phyloP scores from a whole-genome alignment of 2,113 vertebrate species.

The Caracal caracal region DNA sequence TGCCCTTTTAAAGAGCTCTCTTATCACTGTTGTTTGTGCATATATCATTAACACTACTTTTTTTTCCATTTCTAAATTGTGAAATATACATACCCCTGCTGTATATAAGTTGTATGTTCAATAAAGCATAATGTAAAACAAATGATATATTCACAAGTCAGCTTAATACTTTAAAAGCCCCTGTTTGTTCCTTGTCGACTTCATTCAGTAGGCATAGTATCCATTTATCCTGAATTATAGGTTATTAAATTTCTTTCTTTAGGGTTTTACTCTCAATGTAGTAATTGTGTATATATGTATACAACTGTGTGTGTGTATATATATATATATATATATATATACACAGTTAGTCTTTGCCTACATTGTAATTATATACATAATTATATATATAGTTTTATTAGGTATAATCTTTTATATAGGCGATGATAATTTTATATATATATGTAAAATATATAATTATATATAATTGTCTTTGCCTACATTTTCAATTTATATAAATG shows the following conservation, averaged over 20 bases:
- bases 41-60: background rate
- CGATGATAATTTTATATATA: too few relatives aligned
- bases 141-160: background rate
- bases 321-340: background rate
- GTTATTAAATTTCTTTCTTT: background rate
- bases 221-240: background rate
- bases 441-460: too few relatives aligned
- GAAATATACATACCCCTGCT: background rate
- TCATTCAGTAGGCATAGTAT: background rate
- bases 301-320: background rate
- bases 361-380: background rate
- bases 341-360: background rate
- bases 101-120: background rate
- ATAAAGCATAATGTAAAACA: background rate
- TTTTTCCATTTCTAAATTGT: background rate
- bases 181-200: background rate
- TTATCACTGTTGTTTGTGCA: background rate
- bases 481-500: slow-evolving; percentile 4
- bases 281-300: background rate
- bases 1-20: background rate
- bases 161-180: background rate
- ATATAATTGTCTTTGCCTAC: background rate
- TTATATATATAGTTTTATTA: too few relatives aligned
- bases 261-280: background rate
- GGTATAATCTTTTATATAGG: too few relatives aligned